Evolutionary conservation across 2,888 invertebrate species (phyloP).

Genomic region (Luperina nickerlii): DNA sequence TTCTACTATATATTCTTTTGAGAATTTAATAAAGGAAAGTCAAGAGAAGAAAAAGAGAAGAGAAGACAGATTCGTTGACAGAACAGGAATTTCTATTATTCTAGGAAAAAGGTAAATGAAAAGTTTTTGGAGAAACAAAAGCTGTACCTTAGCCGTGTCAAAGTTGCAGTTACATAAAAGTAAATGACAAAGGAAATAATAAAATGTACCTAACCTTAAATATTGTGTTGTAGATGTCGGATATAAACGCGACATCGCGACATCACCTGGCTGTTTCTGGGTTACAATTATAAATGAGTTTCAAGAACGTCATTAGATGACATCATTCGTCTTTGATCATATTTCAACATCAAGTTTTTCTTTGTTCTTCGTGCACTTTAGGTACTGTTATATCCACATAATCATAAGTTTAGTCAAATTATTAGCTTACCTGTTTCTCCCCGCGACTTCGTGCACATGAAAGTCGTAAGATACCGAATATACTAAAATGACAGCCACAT

Average conservation of each 20-base stretch:
- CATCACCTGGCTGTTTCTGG: background rate
- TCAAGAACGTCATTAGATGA: background rate
- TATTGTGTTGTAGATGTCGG: constrained; percentile 1
- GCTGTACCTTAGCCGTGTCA: background rate
- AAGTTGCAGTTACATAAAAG: constrained; percentile 15
- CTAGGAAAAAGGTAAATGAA: background rate
- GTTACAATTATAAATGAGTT: constrained; percentile 21
- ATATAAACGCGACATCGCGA: constrained; percentile 28
- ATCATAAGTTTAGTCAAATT: background rate
- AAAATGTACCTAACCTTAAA: constrained; percentile 22
- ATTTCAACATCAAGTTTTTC: background rate
- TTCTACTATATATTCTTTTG: background rate
- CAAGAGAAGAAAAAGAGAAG: background rate
- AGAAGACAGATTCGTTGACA: no score
- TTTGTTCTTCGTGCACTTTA: background rate
- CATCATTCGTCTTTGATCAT: background rate
- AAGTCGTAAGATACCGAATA: background rate
- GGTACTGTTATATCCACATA: background rate
- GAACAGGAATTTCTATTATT: background rate
- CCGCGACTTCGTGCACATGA: background rate
- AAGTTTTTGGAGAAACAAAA: background rate
- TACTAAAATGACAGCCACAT: background rate
- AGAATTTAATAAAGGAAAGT: background rate
- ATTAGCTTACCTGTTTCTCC: background rate
- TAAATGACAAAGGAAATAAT: constrained; percentile 30